Conservation (phyloP, 2,797 vertebrate genomes). For the Cynopterus sphinx region DNA sequence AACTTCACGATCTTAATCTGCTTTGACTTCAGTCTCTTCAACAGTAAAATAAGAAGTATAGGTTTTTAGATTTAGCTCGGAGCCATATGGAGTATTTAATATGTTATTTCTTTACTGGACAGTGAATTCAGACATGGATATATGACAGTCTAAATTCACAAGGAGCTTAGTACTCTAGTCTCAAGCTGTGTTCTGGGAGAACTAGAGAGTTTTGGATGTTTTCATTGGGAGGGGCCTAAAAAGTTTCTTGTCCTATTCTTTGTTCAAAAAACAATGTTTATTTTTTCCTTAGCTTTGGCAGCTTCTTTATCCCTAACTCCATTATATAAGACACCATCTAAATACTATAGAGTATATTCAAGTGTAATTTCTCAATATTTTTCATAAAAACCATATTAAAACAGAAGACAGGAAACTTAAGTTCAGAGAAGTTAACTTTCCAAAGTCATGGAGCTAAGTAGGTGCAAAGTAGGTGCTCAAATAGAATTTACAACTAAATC, state of each 20-base stretch:
- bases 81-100: neutral
- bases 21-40: neutral
- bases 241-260: neutral
- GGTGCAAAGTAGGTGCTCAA: neutral
- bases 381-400: neutral
- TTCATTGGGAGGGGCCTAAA: neutral
- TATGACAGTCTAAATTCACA: neutral
- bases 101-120: neutral
- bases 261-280: neutral
- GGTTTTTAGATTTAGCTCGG: neutral
- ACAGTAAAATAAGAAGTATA: neutral
- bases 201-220: neutral
- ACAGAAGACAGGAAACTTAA: neutral
- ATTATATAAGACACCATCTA: neutral
- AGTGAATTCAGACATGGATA: neutral
- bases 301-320: neutral
- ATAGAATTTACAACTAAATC: slow-evolving; percentile 13
- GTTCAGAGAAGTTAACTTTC: neutral
- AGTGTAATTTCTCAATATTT: neutral
- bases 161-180: neutral
- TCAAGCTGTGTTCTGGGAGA: neutral
- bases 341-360: neutral
- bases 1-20: neutral
- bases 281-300: neutral
- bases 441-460: neutral